A percentile compares a stretch with the other conserved stretches of the same genome.
Evolutionary conservation across 2,113 vertebrate genomes (phyloP).

Genomic region (Alligator sinensis): DNA sequence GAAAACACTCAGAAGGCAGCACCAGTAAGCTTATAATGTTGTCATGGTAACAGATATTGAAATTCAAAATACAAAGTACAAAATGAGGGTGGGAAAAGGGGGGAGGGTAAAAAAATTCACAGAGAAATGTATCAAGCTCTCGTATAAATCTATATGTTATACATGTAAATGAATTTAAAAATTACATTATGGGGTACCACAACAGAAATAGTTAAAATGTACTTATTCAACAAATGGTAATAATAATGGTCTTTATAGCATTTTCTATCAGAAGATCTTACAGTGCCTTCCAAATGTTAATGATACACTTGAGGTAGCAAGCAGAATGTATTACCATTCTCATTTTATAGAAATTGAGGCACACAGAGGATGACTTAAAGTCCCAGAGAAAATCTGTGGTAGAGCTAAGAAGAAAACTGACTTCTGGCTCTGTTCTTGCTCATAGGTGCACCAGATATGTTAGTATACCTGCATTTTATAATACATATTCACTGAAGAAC

Average conservation of each 20-base stretch:
- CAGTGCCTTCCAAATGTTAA: background rate
- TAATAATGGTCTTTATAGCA: background rate
- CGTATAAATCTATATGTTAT: background rate
- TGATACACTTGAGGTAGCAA: background rate
- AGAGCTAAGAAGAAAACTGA: background rate
- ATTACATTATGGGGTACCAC: background rate
- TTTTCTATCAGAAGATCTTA: background rate
- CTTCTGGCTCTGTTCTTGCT: background rate
- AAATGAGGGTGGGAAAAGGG: slow-evolving; percentile 37
- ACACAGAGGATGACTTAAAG: background rate
- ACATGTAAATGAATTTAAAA: background rate
- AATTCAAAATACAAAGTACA: slow-evolving; percentile 52
- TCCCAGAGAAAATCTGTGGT: background rate
- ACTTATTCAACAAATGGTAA: background rate
- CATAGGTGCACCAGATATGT: background rate
- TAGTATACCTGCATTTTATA: background rate
- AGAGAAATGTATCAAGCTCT: slow-evolving; percentile 8
- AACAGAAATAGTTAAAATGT: background rate
- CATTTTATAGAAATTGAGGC: background rate
- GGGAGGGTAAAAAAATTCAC: background rate
- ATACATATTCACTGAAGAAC: background rate
- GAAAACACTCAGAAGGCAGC: slow-evolving; percentile 48
- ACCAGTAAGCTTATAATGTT: slow-evolving; percentile 43
- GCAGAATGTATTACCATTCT: background rate
- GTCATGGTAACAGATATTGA: slow-evolving; percentile 70